A percentile compares a stretch with the other conserved stretches of the same genome.
These are phyloP conservation scores for Callyntrura sp. DNA, from an alignment of 2,888 invertebrate genomes.

Conservation along the genomic window DNA sequence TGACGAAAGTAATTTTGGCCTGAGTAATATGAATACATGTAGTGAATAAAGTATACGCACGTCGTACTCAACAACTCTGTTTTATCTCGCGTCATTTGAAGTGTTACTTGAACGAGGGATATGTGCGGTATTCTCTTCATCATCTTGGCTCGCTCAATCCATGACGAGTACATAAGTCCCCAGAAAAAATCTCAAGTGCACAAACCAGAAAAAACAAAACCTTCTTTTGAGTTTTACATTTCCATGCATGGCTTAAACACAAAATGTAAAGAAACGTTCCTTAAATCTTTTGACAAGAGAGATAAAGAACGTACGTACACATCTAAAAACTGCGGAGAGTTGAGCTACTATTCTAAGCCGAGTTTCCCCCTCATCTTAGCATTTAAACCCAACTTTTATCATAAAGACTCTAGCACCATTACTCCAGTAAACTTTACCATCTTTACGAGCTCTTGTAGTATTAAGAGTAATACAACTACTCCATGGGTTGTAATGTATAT, in stretches of 20 bases:
- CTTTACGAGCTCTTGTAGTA: slow-evolving; percentile 12
- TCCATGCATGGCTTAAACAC: slow-evolving; percentile 54
- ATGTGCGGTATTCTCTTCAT: slow-evolving; percentile 59
- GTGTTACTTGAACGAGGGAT: slow-evolving; percentile 50
- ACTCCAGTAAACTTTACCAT: slow-evolving; percentile 2
- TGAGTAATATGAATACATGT: slow-evolving; percentile 36
- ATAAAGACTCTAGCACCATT: background rate
- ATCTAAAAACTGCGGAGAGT: no score
- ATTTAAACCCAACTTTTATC: background rate
- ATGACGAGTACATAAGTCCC: slow-evolving; percentile 43
- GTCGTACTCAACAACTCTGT: slow-evolving; percentile 44
- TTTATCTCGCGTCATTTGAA: slow-evolving; percentile 72
- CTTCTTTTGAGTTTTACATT: slow-evolving; percentile 65
- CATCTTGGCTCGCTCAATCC: slow-evolving; percentile 46
- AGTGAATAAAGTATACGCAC: slow-evolving; percentile 40
- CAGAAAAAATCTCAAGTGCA: slow-evolving; percentile 65
- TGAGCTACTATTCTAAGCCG: no score
- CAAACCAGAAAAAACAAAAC: slow-evolving; percentile 68
- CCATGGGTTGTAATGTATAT: background rate
- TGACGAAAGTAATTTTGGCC: slow-evolving; percentile 66
- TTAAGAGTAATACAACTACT: background rate
- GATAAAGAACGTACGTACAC: slow-evolving; percentile 47
- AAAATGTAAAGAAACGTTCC: slow-evolving; percentile 69
- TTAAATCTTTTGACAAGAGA: slow-evolving; percentile 73
- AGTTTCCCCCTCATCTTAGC: slow-evolving; percentile 13